phyloP scores from a whole-genome alignment of 2,888 invertebrate species.

The Hylaea fasciaria region DNA sequence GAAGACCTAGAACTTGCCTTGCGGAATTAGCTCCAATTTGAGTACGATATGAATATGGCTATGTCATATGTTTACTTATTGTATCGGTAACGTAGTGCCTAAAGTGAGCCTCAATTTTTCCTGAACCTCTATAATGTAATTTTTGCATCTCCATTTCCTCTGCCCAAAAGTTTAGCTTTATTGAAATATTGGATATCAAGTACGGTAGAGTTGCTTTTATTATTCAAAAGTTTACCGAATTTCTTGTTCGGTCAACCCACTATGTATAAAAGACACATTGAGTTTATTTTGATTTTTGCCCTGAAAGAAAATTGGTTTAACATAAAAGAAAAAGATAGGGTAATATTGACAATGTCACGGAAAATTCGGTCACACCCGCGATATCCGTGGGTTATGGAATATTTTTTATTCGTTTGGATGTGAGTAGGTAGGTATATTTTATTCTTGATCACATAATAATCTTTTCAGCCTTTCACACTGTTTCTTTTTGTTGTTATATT shows the following conservation, averaged over 20 bases:
- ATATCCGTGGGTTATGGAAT: conserved; percentile 45
- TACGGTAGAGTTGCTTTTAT: conserved; percentile 77
- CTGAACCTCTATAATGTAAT: conserved; percentile 79
- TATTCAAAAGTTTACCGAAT: conserved; percentile 71
- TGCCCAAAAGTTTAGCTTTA: conserved; percentile 75
- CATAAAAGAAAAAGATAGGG: conserved; percentile 56
- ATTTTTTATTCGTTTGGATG: conserved; percentile 40
- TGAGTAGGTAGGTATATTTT: conserved; percentile 25
- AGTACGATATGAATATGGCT: not conserved
- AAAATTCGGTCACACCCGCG: conserved; percentile 49
- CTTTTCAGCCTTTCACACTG: conserved; percentile 2
- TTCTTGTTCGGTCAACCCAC: conserved; percentile 53
- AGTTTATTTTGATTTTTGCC: conserved; percentile 68
- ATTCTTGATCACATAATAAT: conserved; percentile 25
- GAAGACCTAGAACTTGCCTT: no score
- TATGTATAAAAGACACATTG: conserved; percentile 60
- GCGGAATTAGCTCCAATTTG: no score
- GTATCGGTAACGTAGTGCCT: conserved; percentile 53
- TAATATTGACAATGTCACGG: conserved; percentile 56
- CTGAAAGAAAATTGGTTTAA: conserved; percentile 59
- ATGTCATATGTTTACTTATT: not conserved
- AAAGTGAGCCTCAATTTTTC: conserved; percentile 70
- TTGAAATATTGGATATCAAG: conserved; percentile 84
- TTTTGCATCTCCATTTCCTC: conserved; percentile 78
- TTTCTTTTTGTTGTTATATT: not conserved